Evolutionary conservation across 1,140 invertebrate genomes (phyloP).

Genomic region (Melitaea cinxia): DNA sequence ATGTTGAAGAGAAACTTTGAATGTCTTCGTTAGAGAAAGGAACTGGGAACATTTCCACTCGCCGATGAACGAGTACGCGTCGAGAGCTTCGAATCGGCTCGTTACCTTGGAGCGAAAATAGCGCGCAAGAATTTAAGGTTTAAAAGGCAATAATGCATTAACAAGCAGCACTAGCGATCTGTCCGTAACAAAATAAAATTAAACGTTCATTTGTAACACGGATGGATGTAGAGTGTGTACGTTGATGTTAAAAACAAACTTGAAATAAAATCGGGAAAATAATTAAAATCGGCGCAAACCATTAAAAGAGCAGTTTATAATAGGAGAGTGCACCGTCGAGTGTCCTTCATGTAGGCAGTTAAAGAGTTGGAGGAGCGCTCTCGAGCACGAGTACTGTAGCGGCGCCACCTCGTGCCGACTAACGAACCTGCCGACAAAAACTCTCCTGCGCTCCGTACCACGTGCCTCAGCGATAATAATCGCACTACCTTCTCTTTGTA

Average conservation of each 20-base stretch:
- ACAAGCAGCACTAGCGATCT: conserved; percentile 7
- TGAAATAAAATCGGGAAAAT: conserved; percentile 67
- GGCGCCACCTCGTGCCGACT: conserved; percentile 70
- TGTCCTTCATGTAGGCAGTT: conserved; percentile 80
- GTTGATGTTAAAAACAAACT: conserved; percentile 40
- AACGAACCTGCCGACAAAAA: conserved; percentile 75
- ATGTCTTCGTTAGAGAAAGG: conserved; percentile 57
- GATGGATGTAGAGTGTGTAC: conserved; percentile 36
- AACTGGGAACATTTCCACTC: conserved; percentile 19
- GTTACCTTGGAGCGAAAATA: conserved; percentile 40
- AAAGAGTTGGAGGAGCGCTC: conserved; percentile 79
- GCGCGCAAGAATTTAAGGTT: conserved; percentile 28
- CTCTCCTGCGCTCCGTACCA: conserved; percentile 44
- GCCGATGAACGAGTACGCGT: conserved; percentile 21
- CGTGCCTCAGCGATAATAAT: conserved; percentile 45
- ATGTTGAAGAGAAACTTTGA: conserved; percentile 42
- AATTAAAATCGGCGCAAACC: conserved; percentile 79
- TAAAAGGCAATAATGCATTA: conserved; percentile 31
- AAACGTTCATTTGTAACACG: conserved; percentile 31
- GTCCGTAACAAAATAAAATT: conserved; percentile 30
- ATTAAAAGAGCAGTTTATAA: conserved; percentile 81
- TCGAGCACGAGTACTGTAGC: conserved; percentile 74
- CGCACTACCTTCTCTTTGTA: conserved; percentile 29
- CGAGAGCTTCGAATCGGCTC: conserved; percentile 46
- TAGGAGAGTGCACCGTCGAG: conserved; percentile 76